Evolutionary conservation across 2,888 invertebrate genomes (phyloP).

Genomic region (Blastobasis adustella): DNA sequence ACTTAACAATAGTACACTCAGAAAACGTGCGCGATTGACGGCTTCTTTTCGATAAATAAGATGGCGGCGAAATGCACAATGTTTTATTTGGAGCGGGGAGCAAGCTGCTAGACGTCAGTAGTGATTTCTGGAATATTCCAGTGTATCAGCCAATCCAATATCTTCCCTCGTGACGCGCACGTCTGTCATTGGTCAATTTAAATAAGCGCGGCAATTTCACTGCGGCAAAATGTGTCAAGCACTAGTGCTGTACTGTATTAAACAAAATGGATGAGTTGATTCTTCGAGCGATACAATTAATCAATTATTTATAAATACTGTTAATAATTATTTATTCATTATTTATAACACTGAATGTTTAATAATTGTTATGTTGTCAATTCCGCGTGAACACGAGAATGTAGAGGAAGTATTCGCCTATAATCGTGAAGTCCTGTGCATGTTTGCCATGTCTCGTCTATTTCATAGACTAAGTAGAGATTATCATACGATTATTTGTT

Average conservation of each 20-base stretch:
- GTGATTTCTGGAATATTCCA: slow-evolving; percentile 65
- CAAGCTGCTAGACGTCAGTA: slow-evolving; percentile 51
- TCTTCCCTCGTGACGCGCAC: slow-evolving; percentile 19
- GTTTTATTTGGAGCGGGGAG: slow-evolving; percentile 36
- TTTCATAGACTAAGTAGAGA: too few relatives aligned
- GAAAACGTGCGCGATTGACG: slow-evolving; percentile 70
- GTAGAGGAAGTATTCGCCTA: too few relatives aligned
- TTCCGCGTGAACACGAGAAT: too few relatives aligned
- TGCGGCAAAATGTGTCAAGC: background rate
- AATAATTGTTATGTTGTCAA: too few relatives aligned
- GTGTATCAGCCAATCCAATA: slow-evolving; percentile 38
- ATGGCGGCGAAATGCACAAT: slow-evolving; percentile 37
- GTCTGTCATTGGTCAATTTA: slow-evolving; percentile 36
- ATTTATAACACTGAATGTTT: too few relatives aligned
- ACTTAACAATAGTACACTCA: slow-evolving; percentile 55
- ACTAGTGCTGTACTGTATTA: background rate
- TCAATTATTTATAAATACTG: too few relatives aligned
- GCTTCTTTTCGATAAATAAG: slow-evolving; percentile 62
- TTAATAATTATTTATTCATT: too few relatives aligned
- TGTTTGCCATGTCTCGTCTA: too few relatives aligned
- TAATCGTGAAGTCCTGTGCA: too few relatives aligned
- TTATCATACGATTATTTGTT: too few relatives aligned
- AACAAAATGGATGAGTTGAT: background rate
- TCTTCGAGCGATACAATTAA: too few relatives aligned
- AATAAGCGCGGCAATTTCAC: background rate